phyloP scores from a whole-genome alignment of 2,888 invertebrate species.

The Ichneumoninae sp. region DNA sequence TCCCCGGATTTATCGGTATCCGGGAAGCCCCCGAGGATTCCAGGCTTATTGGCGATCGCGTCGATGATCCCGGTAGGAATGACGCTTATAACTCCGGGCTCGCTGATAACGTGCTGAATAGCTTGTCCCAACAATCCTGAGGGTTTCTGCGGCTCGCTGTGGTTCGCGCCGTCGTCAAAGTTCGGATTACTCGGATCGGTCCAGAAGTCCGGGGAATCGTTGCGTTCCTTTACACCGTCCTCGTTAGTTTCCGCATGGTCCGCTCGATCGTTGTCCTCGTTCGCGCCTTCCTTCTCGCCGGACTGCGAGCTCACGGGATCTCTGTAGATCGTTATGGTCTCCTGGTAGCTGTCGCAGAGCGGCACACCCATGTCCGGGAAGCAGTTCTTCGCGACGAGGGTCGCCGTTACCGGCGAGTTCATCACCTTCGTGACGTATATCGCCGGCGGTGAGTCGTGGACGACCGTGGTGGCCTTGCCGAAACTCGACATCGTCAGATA shows the following conservation, averaged over 20 bases:
- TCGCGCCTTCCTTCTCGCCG: neutral
- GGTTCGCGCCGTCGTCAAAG: slow-evolving; percentile 26
- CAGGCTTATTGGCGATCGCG: slow-evolving; percentile 25
- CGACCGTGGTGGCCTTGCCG: neutral
- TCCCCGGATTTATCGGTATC: slow-evolving; percentile 1
- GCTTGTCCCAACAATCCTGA: slow-evolving; percentile 18
- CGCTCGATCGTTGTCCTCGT: neutral
- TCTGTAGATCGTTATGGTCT: slow-evolving; percentile 39
- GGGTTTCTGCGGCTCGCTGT: slow-evolving; percentile 8
- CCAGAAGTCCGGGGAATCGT: slow-evolving; percentile 27
- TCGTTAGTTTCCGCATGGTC: neutral
- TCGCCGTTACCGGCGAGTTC: slow-evolving; percentile 78
- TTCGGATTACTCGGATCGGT: slow-evolving; percentile 40
- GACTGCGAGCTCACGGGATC: neutral
- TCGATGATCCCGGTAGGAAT: slow-evolving; percentile 14
- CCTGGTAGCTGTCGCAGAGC: slow-evolving; percentile 72
- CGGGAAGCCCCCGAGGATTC: neutral
- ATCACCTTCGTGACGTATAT: slow-evolving; percentile 75
- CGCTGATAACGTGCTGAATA: slow-evolving; percentile 51
- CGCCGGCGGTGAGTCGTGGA: slow-evolving; percentile 27
- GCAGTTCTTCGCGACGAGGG: slow-evolving; percentile 79
- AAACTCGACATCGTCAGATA: slow-evolving; percentile 54
- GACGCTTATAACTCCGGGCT: slow-evolving; percentile 20
- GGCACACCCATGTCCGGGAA: slow-evolving; percentile 79
- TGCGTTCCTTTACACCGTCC: neutral